Conservation (phyloP, 2,888 invertebrate genomes). For the Mesochorus sp. region DNA sequence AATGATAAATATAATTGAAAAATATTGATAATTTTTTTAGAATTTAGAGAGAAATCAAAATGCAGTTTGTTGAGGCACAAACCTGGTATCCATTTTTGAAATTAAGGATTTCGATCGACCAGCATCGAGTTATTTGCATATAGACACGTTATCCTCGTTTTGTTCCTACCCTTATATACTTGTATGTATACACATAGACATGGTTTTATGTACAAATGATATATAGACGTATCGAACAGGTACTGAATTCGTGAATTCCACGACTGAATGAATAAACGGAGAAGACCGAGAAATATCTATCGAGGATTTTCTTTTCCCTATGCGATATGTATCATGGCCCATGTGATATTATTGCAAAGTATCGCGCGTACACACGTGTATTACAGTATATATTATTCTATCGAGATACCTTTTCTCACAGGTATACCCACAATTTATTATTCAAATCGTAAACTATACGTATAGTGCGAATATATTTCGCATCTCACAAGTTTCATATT, state of each 20-base stretch:
- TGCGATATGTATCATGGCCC: neutral
- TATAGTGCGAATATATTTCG: neutral
- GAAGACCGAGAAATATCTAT: constrained; percentile 33
- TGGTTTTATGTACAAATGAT: neutral
- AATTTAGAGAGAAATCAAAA: neutral
- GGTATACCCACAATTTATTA: constrained; percentile 26
- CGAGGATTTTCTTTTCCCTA: neutral
- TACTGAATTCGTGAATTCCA: constrained; percentile 5
- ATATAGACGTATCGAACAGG: constrained; percentile 3
- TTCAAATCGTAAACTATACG: neutral
- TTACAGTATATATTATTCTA: neutral
- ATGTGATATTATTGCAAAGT: neutral
- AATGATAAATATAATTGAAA: too few species aligned
- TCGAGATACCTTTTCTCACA: neutral
- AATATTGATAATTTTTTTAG: too few species aligned
- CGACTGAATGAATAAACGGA: constrained; percentile 30
- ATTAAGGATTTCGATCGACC: neutral
- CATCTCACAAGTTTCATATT: neutral
- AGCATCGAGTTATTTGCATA: constrained; percentile 4
- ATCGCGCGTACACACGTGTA: neutral
- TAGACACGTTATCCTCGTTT: neutral
- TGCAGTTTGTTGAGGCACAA: neutral
- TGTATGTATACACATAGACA: too few species aligned
- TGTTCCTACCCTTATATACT: too few species aligned
- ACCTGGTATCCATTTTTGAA: neutral